Evolutionary conservation across 2,888 invertebrate genomes (phyloP).

Genomic region (Chrysodeixis includens): DNA sequence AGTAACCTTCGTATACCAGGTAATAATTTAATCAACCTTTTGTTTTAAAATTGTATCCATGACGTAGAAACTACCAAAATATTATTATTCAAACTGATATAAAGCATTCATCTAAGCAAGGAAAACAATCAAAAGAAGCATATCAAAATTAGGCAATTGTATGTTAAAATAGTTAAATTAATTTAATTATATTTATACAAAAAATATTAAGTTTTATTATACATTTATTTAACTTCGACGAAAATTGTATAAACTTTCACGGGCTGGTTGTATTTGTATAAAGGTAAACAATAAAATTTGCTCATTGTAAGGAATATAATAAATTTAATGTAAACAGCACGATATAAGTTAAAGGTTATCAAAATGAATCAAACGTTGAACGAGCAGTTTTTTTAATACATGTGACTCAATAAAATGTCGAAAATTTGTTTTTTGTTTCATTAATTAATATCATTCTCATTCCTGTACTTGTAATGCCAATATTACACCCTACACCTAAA

Average conservation of each 20-base stretch:
- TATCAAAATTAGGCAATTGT: background rate
- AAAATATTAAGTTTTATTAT: slow-evolving; percentile 9
- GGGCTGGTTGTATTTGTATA: slow-evolving; percentile 60
- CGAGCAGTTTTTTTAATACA: slow-evolving; percentile 73
- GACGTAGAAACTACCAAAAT: too few relatives aligned
- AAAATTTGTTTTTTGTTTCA: slow-evolving; percentile 54
- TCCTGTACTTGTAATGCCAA: too few relatives aligned
- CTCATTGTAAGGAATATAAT: slow-evolving; percentile 65
- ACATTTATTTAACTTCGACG: slow-evolving; percentile 23
- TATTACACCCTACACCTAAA: too few relatives aligned
- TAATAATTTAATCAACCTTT: too few relatives aligned
- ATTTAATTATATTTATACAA: background rate
- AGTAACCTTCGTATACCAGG: too few relatives aligned
- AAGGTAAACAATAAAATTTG: slow-evolving; percentile 60
- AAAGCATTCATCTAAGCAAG: too few relatives aligned
- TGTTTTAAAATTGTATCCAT: too few relatives aligned
- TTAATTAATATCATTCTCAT: slow-evolving; percentile 24
- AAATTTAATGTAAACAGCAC: slow-evolving; percentile 60
- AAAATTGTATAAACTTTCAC: slow-evolving; percentile 16
- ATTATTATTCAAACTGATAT: too few relatives aligned
- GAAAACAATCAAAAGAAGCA: background rate
- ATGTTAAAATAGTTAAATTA: background rate
- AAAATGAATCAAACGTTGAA: slow-evolving; percentile 53
- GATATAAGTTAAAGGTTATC: slow-evolving; percentile 54
- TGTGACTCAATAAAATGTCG: slow-evolving; percentile 76